Conservation (phyloP, 2,113 vertebrate genomes). For the Gavia stellata region DNA sequence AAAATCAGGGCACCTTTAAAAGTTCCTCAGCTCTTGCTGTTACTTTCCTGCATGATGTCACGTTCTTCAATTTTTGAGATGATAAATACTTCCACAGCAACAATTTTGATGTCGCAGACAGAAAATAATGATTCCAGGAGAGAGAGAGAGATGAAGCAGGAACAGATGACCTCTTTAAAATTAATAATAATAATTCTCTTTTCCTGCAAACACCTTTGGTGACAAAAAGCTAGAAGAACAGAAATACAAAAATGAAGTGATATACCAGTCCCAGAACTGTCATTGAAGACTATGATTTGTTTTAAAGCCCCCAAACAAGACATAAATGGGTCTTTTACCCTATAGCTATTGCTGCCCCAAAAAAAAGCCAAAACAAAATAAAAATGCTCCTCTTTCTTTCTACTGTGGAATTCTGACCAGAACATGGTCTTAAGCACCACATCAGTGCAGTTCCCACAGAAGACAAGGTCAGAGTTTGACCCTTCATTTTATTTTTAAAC, state of each 20-base stretch:
- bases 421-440: neutral
- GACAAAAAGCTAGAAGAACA: neutral
- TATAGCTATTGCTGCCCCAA: neutral
- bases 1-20: neutral
- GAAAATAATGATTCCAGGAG: neutral
- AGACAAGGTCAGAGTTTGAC: slow-evolving; percentile 43
- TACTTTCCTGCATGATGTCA: neutral
- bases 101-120: neutral
- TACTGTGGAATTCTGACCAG: neutral
- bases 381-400: neutral
- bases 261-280: neutral
- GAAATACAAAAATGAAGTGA: neutral
- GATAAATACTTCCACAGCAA: neutral
- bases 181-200: neutral
- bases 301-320: neutral
- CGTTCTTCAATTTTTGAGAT: slow-evolving; percentile 6
- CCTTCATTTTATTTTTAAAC: slow-evolving; percentile 54
- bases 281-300: neutral
- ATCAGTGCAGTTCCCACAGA: slow-evolving; percentile 50
- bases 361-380: neutral
- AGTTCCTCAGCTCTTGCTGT: neutral
- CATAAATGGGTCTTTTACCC: neutral
- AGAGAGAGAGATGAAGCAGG: neutral
- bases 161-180: slow-evolving; percentile 2
- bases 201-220: neutral